These are phyloP conservation scores for Eudemis profundana DNA, from an alignment of 2,888 invertebrate genomes.

Conservation along the genomic window DNA sequence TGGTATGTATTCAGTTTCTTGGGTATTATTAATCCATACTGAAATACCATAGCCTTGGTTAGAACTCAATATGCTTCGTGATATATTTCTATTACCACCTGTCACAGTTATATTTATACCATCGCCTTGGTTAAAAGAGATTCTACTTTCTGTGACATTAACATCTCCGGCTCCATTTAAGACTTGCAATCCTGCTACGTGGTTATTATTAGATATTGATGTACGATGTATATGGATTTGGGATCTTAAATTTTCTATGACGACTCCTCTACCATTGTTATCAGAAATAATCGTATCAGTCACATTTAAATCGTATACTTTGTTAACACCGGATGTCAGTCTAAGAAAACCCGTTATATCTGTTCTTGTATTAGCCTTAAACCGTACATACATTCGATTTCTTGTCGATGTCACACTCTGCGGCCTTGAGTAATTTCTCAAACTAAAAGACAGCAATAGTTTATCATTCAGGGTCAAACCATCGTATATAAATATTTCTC, in stretches of 20 bases:
- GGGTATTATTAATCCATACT: constrained; percentile 95
- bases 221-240: constrained; percentile 94
- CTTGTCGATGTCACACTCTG: constrained; percentile 94
- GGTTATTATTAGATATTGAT: constrained; percentile 93
- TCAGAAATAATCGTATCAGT: constrained; percentile 93
- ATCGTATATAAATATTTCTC: constrained; percentile 91
- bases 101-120: constrained; percentile 98
- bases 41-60: constrained; percentile 96
- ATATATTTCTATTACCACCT: constrained; percentile 97
- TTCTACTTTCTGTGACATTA: constrained; percentile 95
- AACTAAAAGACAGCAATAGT: constrained; percentile 88
- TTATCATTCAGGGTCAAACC: constrained; percentile 90
- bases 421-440: constrained; percentile 94
- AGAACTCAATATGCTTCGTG: constrained; percentile 92
- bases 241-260: constrained; percentile 95
- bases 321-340: constrained; percentile 90
- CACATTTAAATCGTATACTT: constrained; percentile 94
- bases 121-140: constrained; percentile 96
- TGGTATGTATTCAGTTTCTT: constrained; percentile 90
- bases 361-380: constrained; percentile 89
- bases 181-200: constrained; percentile 96
- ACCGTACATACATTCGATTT: constrained; percentile 92
- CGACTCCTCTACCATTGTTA: constrained; percentile 98
- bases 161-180: constrained; percentile 96
- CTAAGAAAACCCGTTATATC: constrained; percentile 92